These are phyloP conservation scores for Phenganax marumi DNA, from an alignment of 92 coral and sea anemone genomes.

Conservation along the genomic window DNA sequence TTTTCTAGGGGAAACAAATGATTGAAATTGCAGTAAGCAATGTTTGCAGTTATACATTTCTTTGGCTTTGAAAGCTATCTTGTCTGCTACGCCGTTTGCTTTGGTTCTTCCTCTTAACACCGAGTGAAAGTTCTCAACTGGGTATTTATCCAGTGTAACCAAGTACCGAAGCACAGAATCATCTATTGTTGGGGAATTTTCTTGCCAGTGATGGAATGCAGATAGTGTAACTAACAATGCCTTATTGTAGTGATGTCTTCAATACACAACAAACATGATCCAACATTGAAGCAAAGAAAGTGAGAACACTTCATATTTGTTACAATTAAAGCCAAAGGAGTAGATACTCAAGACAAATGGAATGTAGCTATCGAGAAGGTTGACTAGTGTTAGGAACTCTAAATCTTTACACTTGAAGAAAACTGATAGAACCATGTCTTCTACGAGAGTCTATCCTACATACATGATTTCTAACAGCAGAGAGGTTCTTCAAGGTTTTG, in stretches of 20 bases:
- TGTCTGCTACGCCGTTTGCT: background rate
- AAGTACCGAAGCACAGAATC: background rate
- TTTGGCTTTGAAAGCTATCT: background rate
- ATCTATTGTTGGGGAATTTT: background rate
- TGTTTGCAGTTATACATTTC: constrained; percentile 19
- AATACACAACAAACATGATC: constrained; percentile 6
- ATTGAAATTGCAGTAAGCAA: background rate
- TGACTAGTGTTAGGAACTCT: background rate
- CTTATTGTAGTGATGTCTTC: background rate
- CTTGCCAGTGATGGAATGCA: background rate
- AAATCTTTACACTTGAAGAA: background rate
- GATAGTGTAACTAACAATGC: background rate
- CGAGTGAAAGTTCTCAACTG: constrained; percentile 13
- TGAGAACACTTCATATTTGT: background rate
- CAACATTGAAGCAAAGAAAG: background rate
- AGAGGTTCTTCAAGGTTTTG: constrained; percentile 24
- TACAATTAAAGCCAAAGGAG: background rate
- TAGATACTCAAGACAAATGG: background rate
- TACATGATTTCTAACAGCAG: background rate
- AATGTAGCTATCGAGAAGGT: constrained; percentile 7
- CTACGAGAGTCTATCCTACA: constrained; percentile 19
- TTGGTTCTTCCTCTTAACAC: background rate
- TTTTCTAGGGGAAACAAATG: constrained; percentile 10
- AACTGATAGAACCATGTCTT: background rate
- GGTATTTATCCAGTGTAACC: background rate